A percentile compares a stretch with the other conserved stretches of the same genome.
phyloP scores from a whole-genome alignment of 2,888 invertebrate genomes.

The Digitonthophagus gazella region DNA sequence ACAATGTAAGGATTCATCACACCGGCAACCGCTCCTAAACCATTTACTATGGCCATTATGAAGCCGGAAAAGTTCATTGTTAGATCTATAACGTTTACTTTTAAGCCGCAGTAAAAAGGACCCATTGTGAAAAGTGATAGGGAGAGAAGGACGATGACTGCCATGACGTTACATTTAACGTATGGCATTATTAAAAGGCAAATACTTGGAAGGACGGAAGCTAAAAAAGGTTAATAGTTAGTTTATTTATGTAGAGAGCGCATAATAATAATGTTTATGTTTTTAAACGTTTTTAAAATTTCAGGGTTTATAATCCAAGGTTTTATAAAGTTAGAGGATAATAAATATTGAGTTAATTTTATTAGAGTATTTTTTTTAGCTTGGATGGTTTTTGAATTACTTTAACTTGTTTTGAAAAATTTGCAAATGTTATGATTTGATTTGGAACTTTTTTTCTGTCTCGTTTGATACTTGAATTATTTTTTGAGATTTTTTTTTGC shows the following conservation, averaged over 20 bases:
- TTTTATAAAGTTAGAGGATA: too few species aligned
- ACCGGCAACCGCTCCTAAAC: conserved; percentile 61
- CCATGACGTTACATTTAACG: conserved; percentile 57
- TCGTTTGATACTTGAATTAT: too few species aligned
- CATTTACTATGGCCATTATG: conserved; percentile 64
- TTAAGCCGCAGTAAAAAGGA: conserved; percentile 66
- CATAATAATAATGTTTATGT: too few species aligned
- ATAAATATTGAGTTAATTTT: too few species aligned
- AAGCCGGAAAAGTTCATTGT: conserved; percentile 65
- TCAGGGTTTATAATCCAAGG: too few species aligned
- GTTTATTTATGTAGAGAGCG: conserved; percentile 1
- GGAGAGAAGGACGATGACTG: conserved; percentile 58
- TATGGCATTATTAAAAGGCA: conserved; percentile 64
- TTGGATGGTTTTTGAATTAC: too few species aligned
- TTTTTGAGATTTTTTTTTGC: too few species aligned
- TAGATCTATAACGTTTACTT: conserved; percentile 65
- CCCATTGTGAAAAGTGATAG: conserved; percentile 67
- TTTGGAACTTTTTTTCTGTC: too few species aligned
- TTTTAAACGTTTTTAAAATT: background rate
- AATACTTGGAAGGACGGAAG: conserved; percentile 62
- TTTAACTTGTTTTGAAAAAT: too few species aligned
- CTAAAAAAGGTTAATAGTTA: conserved; percentile 46
- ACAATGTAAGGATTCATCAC: conserved; percentile 62
- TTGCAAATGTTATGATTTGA: too few species aligned
- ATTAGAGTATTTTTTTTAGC: too few species aligned